Evolutionary conservation across 2,888 invertebrate genomes (phyloP), one percentile per base, ranked within the genome.

Genomic region (Myopa tessellatipennis): DNA sequence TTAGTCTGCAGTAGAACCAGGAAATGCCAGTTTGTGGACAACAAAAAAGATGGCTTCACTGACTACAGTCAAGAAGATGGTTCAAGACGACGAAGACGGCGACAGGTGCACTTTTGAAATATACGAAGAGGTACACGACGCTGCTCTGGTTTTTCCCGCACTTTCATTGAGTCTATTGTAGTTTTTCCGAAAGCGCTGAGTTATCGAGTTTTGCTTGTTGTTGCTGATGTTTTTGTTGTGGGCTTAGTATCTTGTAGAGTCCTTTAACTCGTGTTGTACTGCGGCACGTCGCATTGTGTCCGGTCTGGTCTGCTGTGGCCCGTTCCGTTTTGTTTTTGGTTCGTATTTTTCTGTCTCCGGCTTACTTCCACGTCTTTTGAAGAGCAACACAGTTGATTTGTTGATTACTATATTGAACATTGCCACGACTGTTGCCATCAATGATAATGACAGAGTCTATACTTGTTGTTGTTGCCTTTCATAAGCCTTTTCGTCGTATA

Each of bases 41-140:
- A 50, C 18, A 34, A 63, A 63, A 34, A 1, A 40, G 6, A 40
- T 52, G 61, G 8, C 26, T 5, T 18, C 34, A 26, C 26, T 38
- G 65, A 14, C 3, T 18, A 65, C 38, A 5, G 26, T 36, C 0
- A 14, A 6, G 65, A 65, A 4, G 36, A 5, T 65, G 18, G 45
- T n/a, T 45, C 12, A 72, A 6, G 38, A 60, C n/a, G 18, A 7
- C 34, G 60, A 38, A 50, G 75, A 75, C 75, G 68, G 75, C 69
- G 75, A 75, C 75, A 75, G 75, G 75, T 75, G 75, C 60, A 69
- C 60, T 34, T 69, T 52, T 65, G 26, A 8, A 18, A 52, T 55
- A 14, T 38, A 36, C 50, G 45, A 45, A 4, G 10, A 55, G 1
- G 36, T 38, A 38, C 5, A 4, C 60, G 26, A 4, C n/a, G 55